These are phyloP conservation scores for Poicephalus gulielmi DNA, from an alignment of 2,113 vertebrate species.

Conservation along the genomic window DNA sequence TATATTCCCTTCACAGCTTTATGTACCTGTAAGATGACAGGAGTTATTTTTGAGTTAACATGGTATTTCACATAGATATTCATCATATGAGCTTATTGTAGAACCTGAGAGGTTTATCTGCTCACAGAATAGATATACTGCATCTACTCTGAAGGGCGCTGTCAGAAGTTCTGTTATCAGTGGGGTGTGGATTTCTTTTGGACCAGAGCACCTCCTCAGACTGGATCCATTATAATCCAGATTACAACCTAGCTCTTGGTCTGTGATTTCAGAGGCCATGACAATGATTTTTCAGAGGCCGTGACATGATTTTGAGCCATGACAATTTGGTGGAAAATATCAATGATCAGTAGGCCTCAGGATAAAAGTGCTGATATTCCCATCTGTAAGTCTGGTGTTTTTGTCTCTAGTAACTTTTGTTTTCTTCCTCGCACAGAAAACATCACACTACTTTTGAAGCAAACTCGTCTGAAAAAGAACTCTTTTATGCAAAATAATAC, in stretches of 20 bases:
- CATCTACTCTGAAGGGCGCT: background rate
- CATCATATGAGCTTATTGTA: background rate
- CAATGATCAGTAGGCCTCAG: background rate
- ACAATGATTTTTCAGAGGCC: too few relatives aligned
- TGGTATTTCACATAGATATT: background rate
- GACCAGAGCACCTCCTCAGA: background rate
- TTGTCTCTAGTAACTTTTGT: constrained; percentile 32
- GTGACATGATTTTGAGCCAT: background rate
- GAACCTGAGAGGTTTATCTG: background rate
- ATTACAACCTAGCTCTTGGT: background rate
- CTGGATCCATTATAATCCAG: background rate
- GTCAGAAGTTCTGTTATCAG: background rate
- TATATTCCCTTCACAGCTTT: background rate
- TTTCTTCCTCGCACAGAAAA: constrained; percentile 64
- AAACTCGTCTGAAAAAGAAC: constrained; percentile 55
- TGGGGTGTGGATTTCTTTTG: background rate
- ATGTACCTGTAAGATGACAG: background rate
- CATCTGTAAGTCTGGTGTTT: background rate
- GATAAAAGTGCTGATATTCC: background rate
- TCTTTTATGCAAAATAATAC: constrained; percentile 67
- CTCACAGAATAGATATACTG: background rate
- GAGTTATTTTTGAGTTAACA: background rate
- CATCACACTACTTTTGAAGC: constrained; percentile 66
- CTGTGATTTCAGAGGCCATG: background rate
- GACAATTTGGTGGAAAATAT: background rate